phyloP scores from a whole-genome alignment of 2,797 vertebrate species.

The Crocodylus rhombifer region DNA sequence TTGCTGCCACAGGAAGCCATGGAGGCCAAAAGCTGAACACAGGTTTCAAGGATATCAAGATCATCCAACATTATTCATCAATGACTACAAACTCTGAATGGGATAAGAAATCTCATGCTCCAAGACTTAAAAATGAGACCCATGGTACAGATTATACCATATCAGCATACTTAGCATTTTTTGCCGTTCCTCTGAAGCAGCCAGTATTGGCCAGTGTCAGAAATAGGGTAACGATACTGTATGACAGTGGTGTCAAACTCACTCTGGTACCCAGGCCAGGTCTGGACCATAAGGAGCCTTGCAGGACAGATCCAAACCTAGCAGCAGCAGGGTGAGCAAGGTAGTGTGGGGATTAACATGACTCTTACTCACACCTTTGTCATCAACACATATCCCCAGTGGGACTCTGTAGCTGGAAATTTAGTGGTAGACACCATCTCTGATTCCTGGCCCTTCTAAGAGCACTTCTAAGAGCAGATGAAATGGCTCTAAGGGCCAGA shows the following conservation, averaged over 20 bases:
- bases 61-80: neutral
- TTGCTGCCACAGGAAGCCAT: neutral
- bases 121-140: neutral
- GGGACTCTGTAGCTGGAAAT: too few relatives aligned
- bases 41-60: neutral
- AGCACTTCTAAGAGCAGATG: too few relatives aligned
- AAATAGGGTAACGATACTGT: neutral
- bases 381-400: too few relatives aligned
- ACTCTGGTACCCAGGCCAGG: too few relatives aligned
- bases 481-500: too few relatives aligned
- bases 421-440: too few relatives aligned
- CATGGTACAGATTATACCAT: neutral
- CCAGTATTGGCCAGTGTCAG: neutral
- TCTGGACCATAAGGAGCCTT: too few relatives aligned
- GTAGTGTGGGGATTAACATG: too few relatives aligned
- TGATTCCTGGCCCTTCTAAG: too few relatives aligned
- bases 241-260: neutral
- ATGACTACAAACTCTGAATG: neutral
- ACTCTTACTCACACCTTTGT: too few relatives aligned
- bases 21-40: neutral
- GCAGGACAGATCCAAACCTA: too few relatives aligned
- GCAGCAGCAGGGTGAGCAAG: too few relatives aligned
- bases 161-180: neutral
- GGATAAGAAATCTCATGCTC: neutral
- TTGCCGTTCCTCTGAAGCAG: neutral